A percentile compares a stretch with the other conserved stretches of the same genome.
Evolutionary conservation across 2,113 vertebrate genomes (phyloP).

Genomic region (Spilogale gracilis): DNA sequence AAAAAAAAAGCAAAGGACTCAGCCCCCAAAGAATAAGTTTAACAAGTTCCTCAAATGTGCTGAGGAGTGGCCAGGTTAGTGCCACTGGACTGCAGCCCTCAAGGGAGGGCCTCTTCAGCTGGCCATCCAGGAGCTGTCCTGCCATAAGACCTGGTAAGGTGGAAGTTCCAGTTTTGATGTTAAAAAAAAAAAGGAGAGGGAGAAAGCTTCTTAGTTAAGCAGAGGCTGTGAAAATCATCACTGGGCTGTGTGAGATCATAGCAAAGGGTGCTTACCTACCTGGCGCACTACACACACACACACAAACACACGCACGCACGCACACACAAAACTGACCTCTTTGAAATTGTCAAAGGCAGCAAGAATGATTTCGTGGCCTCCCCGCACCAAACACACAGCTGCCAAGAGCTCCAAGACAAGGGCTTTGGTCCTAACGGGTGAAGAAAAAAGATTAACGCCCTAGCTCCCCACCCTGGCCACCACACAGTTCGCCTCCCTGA

Average conservation of each 20-base stretch:
- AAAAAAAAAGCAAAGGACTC: no score
- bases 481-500: background rate
- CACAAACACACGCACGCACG: background rate
- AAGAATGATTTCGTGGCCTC: conserved; percentile 98
- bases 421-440: conserved; percentile 94
- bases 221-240: background rate
- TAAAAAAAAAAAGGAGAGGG: background rate
- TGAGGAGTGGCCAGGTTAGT: background rate
- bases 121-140: background rate
- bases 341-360: conserved; percentile 99
- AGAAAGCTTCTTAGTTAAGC: background rate
- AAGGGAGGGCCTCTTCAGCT: background rate
- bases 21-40: background rate
- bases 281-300: background rate
- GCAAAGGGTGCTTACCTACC: background rate
- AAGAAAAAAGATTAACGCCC: background rate
- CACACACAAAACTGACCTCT: conserved; percentile 90
- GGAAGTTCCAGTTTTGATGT: background rate
- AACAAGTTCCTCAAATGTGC: background rate
- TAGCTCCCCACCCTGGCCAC: background rate
- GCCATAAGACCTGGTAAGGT: background rate
- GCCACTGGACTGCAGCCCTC: background rate
- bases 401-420: conserved; percentile 97
- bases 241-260: background rate
- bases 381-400: conserved; percentile 97